phyloP scores from a whole-genome alignment of 2,113 vertebrate genomes.

The Archilochus colubris region DNA sequence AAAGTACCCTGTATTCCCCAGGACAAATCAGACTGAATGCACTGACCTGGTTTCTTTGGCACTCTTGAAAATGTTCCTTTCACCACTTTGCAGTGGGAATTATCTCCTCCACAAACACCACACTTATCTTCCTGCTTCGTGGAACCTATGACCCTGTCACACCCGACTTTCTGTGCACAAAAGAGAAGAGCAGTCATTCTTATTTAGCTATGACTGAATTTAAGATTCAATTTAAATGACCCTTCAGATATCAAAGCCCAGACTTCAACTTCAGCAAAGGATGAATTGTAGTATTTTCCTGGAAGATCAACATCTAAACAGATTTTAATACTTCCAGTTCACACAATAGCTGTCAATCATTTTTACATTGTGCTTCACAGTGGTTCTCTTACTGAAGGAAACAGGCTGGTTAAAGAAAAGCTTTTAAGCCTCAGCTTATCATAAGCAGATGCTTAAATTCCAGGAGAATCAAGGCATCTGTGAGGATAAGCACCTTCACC shows the following conservation, averaged over 20 bases:
- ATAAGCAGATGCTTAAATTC: neutral
- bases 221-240: neutral
- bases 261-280: neutral
- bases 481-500: neutral
- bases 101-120: constrained; percentile 94
- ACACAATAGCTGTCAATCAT: neutral
- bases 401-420: neutral
- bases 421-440: constrained; percentile 19
- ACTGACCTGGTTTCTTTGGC: constrained; percentile 89
- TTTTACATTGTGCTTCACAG: neutral
- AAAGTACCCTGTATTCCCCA: neutral
- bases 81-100: constrained; percentile 91
- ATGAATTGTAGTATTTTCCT: neutral
- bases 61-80: constrained; percentile 89
- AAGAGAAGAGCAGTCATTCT: neutral
- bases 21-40: neutral
- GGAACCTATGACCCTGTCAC: constrained; percentile 93
- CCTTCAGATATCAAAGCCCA: neutral
- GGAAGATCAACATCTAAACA: neutral
- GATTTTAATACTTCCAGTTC: neutral
- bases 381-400: neutral
- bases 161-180: constrained; percentile 90
- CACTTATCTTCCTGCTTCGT: constrained; percentile 95
- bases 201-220: neutral
- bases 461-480: neutral